These are phyloP conservation scores for Augiades crinisus DNA, from an alignment of 2,888 invertebrate species.

Conservation along the genomic window DNA sequence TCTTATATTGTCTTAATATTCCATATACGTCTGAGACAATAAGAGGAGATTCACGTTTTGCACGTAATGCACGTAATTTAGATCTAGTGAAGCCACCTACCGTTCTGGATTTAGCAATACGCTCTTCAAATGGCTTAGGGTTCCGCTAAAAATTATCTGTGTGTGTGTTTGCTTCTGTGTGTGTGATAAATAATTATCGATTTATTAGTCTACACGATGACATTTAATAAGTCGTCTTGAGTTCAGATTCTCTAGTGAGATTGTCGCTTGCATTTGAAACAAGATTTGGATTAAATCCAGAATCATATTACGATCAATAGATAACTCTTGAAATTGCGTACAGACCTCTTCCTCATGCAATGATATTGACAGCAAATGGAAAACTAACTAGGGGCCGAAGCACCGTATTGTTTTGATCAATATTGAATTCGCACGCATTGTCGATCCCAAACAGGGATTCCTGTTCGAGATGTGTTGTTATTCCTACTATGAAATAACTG, in stretches of 20 bases:
- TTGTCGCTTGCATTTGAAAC: no score
- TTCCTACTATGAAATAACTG: slow-evolving; percentile 16
- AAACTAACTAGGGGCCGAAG: background rate
- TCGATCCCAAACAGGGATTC: slow-evolving; percentile 19
- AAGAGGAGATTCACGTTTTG: slow-evolving; percentile 56
- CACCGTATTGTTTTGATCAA: slow-evolving; percentile 13
- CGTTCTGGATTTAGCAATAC: background rate
- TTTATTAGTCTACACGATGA: no score
- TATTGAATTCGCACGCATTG: slow-evolving; percentile 15
- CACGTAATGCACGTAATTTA: slow-evolving; percentile 59
- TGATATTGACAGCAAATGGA: slow-evolving; percentile 9
- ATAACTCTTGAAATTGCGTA: no score
- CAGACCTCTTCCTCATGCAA: background rate
- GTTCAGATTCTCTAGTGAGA: no score
- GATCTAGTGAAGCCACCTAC: slow-evolving; percentile 32
- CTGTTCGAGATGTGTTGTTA: slow-evolving; percentile 21
- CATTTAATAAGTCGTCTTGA: no score
- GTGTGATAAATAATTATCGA: no score
- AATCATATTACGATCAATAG: no score
- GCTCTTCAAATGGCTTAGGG: background rate
- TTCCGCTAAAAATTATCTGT: no score
- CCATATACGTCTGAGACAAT: slow-evolving; percentile 64
- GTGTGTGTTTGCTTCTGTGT: no score
- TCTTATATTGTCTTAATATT: slow-evolving; percentile 48
- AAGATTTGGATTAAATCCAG: no score